Conservation (phyloP, 2,888 invertebrate genomes). For the Alviniconcha strummeri region DNA sequence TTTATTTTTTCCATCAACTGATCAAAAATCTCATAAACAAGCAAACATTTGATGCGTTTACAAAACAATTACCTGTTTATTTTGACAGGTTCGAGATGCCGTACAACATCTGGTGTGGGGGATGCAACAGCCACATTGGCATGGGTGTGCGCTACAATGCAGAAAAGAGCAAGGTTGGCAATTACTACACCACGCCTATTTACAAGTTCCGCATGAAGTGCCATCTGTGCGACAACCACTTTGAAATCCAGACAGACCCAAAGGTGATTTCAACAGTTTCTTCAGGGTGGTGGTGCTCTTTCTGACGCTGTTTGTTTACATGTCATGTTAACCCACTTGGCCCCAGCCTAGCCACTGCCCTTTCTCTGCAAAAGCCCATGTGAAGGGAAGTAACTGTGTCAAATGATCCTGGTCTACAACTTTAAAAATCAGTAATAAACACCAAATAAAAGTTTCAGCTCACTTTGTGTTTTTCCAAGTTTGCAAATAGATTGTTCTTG, state of each 20-base stretch:
- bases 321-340: constrained; percentile 10
- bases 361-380: no score
- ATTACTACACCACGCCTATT: constrained; percentile 98
- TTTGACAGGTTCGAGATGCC: constrained; percentile 93
- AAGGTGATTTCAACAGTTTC: constrained; percentile 77
- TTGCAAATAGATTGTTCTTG: no score
- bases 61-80: background rate
- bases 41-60: background rate
- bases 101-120: constrained; percentile 99
- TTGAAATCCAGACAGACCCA: constrained; percentile 98
- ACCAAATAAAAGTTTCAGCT: no score
- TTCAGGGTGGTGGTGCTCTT: background rate
- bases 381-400: no score
- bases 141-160: constrained; percentile 98
- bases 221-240: constrained; percentile 96
- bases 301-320: background rate
- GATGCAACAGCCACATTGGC: constrained; percentile 97
- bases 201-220: constrained; percentile 99
- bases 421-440: no score
- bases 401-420: no score
- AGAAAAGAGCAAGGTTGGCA: constrained; percentile 84
- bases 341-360: no score
- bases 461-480: no score
- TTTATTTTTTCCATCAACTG: no score
- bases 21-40: background rate